Base-by-base conservation (phyloP, 2,888 invertebrate species). In the Brenthis hecate region DNA sequence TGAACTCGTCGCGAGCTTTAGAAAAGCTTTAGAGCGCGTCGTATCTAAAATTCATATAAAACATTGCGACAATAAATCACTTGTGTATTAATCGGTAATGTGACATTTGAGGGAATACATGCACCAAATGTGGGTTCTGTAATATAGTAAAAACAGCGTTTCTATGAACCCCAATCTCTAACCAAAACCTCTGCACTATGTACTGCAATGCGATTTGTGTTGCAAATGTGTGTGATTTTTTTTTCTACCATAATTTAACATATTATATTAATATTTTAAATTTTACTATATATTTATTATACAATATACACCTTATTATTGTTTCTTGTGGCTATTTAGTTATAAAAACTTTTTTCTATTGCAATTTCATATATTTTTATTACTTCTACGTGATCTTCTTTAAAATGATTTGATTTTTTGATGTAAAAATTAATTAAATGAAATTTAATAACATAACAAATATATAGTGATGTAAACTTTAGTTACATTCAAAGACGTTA, bases 191-290 rank as follows among this genome's bases (percentile, higher is more conserved):
- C 92, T 91, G 92, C 92, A 92, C 91, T 87, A 86, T 85, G 86
- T 84, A 89, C 92, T 92, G 92, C 92, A 92, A 88, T 92, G 91
- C 89, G 89, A 91, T 92, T 91, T 92, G 91, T 85, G 84, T 91
- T 92, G 92, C 91, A 89, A 91, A 90, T 92, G 91, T 84, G 81
- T 73, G 79, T 72, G 71, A n/a, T 74, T 71, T 74, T 70, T 61
- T 65, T 23, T 60, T 55, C 67, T 55, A 36, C 23, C 57, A 63
- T n/a, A 60, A 63, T 72, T 67, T 48, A 53, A 55, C 48, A 13
- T 23, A 61, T 56, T 62, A 32, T 48, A 36, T 23, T n/a, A 6
- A 19, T 16, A 14, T 23, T 36, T 23, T 3, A 43, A 13, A 58
- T 19, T 14, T 6, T 11, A 47, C 19, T 58, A 6, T 19, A 23